Evolutionary conservation across 2,888 invertebrate species (phyloP).

Genomic region (Tetragnatha montana): DNA sequence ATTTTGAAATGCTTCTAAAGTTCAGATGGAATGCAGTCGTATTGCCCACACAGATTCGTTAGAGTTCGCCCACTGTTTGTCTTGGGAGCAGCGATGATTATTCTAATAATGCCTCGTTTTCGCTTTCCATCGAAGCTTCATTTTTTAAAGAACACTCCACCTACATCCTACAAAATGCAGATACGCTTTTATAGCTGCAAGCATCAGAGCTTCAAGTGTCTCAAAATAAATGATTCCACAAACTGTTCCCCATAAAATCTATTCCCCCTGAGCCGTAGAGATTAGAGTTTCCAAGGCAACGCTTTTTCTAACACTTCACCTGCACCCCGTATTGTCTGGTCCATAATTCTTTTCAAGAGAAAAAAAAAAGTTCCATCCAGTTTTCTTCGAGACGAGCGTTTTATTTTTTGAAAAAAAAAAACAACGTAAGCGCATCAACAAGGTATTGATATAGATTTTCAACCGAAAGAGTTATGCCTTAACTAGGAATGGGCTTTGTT

Average conservation of each 20-base stretch:
- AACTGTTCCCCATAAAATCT: slow-evolving; percentile 66
- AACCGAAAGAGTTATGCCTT: slow-evolving; percentile 29
- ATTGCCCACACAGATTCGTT: slow-evolving; percentile 10
- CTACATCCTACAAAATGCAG: slow-evolving; percentile 35
- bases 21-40: neutral
- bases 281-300: slow-evolving; percentile 62
- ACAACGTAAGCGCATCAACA: neutral
- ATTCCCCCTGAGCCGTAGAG: slow-evolving; percentile 51
- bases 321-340: slow-evolving; percentile 40
- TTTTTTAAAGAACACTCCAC: slow-evolving; percentile 26
- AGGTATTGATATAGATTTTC: slow-evolving; percentile 50
- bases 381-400: neutral
- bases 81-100: slow-evolving; percentile 31
- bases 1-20: neutral
- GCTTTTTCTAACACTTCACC: slow-evolving; percentile 38
- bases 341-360: slow-evolving; percentile 31
- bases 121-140: slow-evolving; percentile 12
- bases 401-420: neutral
- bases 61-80: slow-evolving; percentile 11
- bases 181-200: slow-evolving; percentile 52
- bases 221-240: slow-evolving; percentile 67
- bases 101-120: slow-evolving; percentile 36
- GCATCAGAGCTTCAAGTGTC: slow-evolving; percentile 62
- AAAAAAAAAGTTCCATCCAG: slow-evolving; percentile 7
- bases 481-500: slow-evolving; percentile 34